Percentiles rank a stretch among this genome's conserved stretches.
Conservation (phyloP, 2,888 invertebrate genomes). For the Calephelis perditalis region DNA sequence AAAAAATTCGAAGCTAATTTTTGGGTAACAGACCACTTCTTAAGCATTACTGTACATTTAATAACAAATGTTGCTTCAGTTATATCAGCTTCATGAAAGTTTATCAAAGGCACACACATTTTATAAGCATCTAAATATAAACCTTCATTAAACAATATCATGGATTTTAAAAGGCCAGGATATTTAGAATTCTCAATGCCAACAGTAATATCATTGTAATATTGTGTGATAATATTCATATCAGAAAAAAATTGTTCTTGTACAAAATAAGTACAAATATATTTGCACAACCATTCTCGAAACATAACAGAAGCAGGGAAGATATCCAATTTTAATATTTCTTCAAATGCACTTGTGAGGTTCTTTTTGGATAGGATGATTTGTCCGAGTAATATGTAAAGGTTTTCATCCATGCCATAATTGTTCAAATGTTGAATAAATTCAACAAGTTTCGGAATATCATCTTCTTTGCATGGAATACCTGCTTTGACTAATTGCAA, state of each 20-base stretch:
- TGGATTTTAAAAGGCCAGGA: conserved; percentile 80
- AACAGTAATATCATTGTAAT: conserved; percentile 70
- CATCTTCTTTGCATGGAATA: conserved; percentile 40
- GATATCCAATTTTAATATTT: conserved; percentile 46
- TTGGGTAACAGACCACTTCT: conserved; percentile 61
- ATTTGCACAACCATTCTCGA: conserved; percentile 56
- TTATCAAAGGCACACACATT: conserved; percentile 60
- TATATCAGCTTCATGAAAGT: conserved; percentile 55
- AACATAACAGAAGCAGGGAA: conserved; percentile 48
- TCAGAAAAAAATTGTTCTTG: conserved; percentile 46
- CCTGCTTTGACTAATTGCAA: conserved; percentile 48
- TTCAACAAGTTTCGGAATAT: conserved; percentile 41
- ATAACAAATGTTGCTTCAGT: conserved; percentile 59
- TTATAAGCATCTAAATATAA: conserved; percentile 77
- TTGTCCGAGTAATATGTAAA: conserved; percentile 53
- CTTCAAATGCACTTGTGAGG: conserved; percentile 41
- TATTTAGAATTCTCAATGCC: conserved; percentile 79
- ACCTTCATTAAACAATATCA: conserved; percentile 69
- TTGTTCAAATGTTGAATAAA: conserved; percentile 40
- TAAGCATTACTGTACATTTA: conserved; percentile 56
- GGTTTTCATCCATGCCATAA: conserved; percentile 41
- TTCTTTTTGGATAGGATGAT: conserved; percentile 47
- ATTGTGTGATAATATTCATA: conserved; percentile 59
- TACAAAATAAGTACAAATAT: conserved; percentile 52
- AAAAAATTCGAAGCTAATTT: conserved; percentile 62